Conservation (phyloP, 2,113 vertebrate species). For the Hippocampus guttulatus region DNA sequence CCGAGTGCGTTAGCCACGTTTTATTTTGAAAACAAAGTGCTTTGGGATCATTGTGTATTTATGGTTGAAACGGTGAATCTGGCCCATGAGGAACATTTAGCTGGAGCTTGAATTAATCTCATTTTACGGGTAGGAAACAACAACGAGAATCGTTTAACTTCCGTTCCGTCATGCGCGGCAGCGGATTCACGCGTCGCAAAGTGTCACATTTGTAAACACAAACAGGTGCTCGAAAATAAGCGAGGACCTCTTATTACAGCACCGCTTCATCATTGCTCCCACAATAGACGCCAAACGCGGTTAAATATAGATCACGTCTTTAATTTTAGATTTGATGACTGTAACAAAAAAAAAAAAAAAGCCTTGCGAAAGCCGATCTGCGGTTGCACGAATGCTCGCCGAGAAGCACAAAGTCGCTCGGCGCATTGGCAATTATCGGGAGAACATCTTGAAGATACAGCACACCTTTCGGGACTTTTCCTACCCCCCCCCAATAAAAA, state of each 20-base stretch:
- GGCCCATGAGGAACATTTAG: too few species aligned
- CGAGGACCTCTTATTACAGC: slow-evolving; percentile 29
- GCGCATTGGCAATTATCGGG: slow-evolving; percentile 52
- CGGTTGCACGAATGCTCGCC: slow-evolving; percentile 43
- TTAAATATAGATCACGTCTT: slow-evolving; percentile 65
- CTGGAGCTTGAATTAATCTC: too few species aligned
- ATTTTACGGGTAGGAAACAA: neutral
- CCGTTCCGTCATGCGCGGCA: neutral
- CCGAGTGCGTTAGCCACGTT: too few species aligned
- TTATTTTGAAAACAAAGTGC: too few species aligned
- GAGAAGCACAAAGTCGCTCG: slow-evolving; percentile 40
- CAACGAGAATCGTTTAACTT: neutral
- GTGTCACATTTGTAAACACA: slow-evolving; percentile 42
- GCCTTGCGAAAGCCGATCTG: slow-evolving; percentile 42
- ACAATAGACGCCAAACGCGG: slow-evolving; percentile 52
- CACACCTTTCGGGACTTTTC: slow-evolving; percentile 12
- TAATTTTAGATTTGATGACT: slow-evolving; percentile 69
- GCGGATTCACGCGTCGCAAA: slow-evolving; percentile 9
- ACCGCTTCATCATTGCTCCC: slow-evolving; percentile 42
- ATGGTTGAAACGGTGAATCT: too few species aligned
- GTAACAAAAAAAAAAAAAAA: slow-evolving; percentile 36
- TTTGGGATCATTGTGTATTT: too few species aligned
- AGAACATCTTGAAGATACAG: slow-evolving; percentile 48
- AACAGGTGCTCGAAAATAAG: slow-evolving; percentile 38
- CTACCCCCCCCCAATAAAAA: neutral